A percentile compares a stretch with the other conserved stretches of the same genome.
These are phyloP conservation scores for Ctenopoma kingsleyae DNA, from an alignment of 2,797 vertebrate genomes.

Conservation along the genomic window DNA sequence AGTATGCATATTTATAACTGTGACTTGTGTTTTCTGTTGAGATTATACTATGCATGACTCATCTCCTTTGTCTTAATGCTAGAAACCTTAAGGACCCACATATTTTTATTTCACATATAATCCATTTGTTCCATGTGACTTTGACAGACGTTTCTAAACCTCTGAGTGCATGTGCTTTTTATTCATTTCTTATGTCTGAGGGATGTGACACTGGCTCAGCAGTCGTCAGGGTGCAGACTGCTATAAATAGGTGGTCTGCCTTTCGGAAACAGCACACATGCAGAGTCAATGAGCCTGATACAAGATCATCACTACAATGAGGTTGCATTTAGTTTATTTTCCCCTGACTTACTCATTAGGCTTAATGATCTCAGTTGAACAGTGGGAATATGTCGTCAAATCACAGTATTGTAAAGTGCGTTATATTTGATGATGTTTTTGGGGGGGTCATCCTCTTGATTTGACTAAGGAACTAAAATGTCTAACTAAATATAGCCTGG, in stretches of 20 bases:
- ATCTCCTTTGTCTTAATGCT: not conserved
- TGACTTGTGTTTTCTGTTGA: not conserved
- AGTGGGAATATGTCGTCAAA: not conserved
- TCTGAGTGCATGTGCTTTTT: not conserved
- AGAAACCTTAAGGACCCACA: not conserved
- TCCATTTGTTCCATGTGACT: not conserved
- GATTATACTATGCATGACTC: not conserved
- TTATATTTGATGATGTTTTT: not conserved
- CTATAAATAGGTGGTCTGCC: slow-evolving; percentile 15
- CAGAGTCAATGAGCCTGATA: not conserved
- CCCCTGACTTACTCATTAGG: too few species aligned
- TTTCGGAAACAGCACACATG: not conserved
- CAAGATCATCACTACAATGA: not conserved
- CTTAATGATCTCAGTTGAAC: not conserved
- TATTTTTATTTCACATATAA: not conserved
- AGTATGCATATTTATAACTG: not conserved
- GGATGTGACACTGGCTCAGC: not conserved
- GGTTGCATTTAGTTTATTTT: not conserved
- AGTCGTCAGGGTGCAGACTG: not conserved
- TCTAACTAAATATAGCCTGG: not conserved
- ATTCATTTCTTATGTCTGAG: not conserved
- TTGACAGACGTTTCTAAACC: not conserved
- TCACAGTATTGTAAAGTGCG: not conserved
- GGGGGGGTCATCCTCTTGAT: not conserved
- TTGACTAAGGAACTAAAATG: not conserved